Base-by-base conservation (phyloP, 2,888 invertebrate species). In the Lithophane socia region DNA sequence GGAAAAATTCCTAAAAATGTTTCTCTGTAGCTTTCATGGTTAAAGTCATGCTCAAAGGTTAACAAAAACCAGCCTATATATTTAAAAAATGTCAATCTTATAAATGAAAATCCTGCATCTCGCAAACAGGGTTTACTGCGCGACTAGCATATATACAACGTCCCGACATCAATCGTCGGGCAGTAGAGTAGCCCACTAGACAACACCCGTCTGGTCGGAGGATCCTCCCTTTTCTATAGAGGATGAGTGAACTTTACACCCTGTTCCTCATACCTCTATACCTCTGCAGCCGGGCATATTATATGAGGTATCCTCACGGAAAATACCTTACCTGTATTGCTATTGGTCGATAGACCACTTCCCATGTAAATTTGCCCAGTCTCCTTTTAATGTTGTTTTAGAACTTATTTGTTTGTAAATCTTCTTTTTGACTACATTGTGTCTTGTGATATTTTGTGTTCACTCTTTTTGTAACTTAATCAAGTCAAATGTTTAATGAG, bases 371-470 rank as follows among this genome's bases (percentile, higher is more conserved):
- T 37, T n/a, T 54, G 7, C 16, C n/a, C 54, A n/a, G 56, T 37
- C n/a, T 68, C 68, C 68, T 70, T 67, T 82, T 85, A 81, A 67
- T 79, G 4, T 54, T 58, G 69, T 64, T 67, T 68, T 44, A 44
- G 37, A 77, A 64, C 5, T 24, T 18, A 37, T 47, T 63, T 70
- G 52, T 44, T 76, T 54, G 44, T 56, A 3, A 52, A 24, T n/a
- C 5, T 63, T 70, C 29, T 83, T 63, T 75, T 66, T 54, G 13
- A 66, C 54, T 82, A 44, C 12, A 29, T 29, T 54, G 18, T 63
- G 58, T 82, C 21, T 77, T 73, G 86, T 84, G 83, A 84, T 84
- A 85, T 61, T 82, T 77, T 82, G 86, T 85, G 83, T 84, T 85
- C 83, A 85, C 24, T 69, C 56, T 63, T 74, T 80, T 66, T 78